phyloP scores from a whole-genome alignment of 2,888 invertebrate genomes.

The Aromia moschata region DNA sequence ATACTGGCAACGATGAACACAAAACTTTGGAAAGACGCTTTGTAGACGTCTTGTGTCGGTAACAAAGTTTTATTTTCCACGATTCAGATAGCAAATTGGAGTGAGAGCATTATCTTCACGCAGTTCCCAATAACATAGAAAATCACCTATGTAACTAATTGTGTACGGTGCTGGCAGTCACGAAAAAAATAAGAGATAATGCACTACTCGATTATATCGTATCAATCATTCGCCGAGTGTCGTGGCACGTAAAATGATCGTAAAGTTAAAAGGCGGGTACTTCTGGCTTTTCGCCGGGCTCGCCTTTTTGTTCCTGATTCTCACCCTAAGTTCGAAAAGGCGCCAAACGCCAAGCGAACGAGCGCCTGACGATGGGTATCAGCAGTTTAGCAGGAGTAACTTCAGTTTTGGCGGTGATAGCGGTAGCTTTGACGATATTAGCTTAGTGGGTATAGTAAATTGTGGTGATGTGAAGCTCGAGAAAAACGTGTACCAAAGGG shows the following conservation, averaged over 20 bases:
- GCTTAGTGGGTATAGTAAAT: slow-evolving; percentile 10
- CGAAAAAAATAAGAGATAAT: no score
- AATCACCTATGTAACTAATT: no score
- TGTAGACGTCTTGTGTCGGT: no score
- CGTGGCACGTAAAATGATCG: not conserved
- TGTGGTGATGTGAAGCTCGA: slow-evolving; percentile 29
- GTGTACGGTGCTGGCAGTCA: no score
- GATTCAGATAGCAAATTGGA: not conserved
- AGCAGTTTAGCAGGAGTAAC: no score
- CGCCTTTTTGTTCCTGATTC: not conserved
- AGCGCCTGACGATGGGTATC: no score
- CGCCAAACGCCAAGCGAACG: no score
- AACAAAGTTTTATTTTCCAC: not conserved
- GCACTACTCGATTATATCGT: not conserved
- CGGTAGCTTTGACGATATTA: not conserved
- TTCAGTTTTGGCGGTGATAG: not conserved
- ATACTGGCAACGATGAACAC: no score
- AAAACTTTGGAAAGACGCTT: no score
- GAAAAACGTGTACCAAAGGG: slow-evolving; percentile 36
- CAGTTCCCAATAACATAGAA: not conserved
- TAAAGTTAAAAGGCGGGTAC: slow-evolving; percentile 1
- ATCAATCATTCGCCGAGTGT: not conserved
- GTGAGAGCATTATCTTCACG: not conserved
- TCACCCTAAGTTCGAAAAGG: not conserved
- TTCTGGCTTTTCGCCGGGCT: not conserved